These are phyloP conservation scores for Chrysomela aeneicollis DNA, from an alignment of 2,888 invertebrate species.

Conservation along the genomic window DNA sequence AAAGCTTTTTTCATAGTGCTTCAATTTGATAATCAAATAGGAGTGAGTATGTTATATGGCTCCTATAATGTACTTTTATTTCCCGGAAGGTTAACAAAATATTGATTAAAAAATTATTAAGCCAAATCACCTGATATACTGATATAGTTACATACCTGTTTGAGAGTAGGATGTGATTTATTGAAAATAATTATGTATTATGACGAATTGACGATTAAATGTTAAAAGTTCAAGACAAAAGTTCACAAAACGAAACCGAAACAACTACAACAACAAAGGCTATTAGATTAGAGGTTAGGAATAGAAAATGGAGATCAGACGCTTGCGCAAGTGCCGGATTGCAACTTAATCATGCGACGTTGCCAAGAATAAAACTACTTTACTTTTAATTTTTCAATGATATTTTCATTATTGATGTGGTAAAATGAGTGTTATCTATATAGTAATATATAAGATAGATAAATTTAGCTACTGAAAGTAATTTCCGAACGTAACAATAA, in stretches of 20 bases:
- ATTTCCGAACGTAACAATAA: conserved; percentile 14
- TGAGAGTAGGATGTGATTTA: background rate
- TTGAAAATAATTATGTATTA: background rate
- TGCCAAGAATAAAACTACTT: background rate
- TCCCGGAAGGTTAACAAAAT: background rate
- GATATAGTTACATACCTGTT: background rate
- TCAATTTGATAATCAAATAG: background rate
- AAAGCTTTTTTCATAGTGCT: background rate
- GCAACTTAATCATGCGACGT: background rate
- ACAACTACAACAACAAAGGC: background rate
- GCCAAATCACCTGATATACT: background rate
- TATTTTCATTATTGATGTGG: conserved; percentile 4
- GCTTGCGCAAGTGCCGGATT: conserved; percentile 1
- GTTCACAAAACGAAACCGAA: background rate
- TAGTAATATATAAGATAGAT: background rate
- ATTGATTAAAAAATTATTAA: background rate
- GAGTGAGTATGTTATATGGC: background rate
- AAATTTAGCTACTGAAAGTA: background rate
- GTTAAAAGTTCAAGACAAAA: background rate
- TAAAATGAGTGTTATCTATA: background rate
- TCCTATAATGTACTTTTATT: background rate
- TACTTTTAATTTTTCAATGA: background rate
- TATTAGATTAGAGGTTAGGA: conserved; percentile 1
- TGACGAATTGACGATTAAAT: background rate
- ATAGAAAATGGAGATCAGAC: background rate